Percentiles rank a stretch among this genome's conserved stretches.
Conservation (phyloP, 2,888 invertebrate species). For the Synergus gifuensis region DNA sequence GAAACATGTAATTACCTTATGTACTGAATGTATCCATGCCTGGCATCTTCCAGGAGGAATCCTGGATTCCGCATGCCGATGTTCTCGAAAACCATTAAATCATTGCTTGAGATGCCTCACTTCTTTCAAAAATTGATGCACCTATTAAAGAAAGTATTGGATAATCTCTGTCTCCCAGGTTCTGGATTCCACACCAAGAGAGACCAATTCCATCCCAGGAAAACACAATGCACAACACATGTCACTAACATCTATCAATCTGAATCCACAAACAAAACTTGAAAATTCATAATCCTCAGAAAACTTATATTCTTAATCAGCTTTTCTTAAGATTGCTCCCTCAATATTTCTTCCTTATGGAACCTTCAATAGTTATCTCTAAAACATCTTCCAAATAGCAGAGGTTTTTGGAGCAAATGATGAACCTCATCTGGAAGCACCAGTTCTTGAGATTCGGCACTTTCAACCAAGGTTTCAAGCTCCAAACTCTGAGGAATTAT, state of each 20-base stretch:
- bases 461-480: constrained; percentile 13
- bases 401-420: background rate
- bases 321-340: background rate
- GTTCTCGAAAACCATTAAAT: constrained; percentile 75
- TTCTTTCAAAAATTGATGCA: background rate
- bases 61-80: constrained; percentile 76
- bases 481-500: constrained; percentile 7
- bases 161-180: background rate
- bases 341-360: background rate
- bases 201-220: background rate
- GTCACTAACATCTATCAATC: background rate
- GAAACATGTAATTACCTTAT: constrained; percentile 67
- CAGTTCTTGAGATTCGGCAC: background rate
- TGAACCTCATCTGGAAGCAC: background rate
- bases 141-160: background rate
- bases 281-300: background rate
- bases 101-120: constrained; percentile 46
- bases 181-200: background rate
- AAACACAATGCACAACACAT: constrained; percentile 9
- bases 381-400: background rate
- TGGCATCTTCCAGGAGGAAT: constrained; percentile 76
- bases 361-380: background rate
- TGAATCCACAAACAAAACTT: background rate
- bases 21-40: constrained; percentile 76
- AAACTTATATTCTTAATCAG: background rate